Percentiles rank a stretch among this genome's conserved stretches.
Evolutionary conservation across 1,140 invertebrate genomes (phyloP).

Genomic region (Euglossa dilemma): DNA sequence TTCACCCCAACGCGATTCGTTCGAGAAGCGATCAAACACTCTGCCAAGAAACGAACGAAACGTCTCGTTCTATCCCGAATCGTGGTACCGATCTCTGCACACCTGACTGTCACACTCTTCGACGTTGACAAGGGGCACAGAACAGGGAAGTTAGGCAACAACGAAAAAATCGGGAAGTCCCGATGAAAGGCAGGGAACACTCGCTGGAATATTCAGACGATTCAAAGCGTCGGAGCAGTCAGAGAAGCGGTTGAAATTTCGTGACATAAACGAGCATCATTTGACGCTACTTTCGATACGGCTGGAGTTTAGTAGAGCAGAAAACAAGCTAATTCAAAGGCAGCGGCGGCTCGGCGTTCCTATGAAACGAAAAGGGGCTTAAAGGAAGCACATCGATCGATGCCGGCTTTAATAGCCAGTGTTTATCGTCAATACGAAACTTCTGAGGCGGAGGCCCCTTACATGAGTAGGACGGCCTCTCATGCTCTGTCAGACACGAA

Average conservation of each 20-base stretch:
- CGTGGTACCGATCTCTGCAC: too few relatives aligned
- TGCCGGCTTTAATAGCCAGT: conserved; percentile 41
- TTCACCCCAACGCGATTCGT: too few relatives aligned
- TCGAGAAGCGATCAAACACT: too few relatives aligned
- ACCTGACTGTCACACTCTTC: background rate
- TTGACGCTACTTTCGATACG: conserved; percentile 37
- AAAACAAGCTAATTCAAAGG: conserved; percentile 52
- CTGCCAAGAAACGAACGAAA: too few relatives aligned
- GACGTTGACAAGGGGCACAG: background rate
- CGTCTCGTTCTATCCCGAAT: too few relatives aligned
- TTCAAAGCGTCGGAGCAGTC: background rate
- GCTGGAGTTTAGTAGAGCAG: conserved; percentile 38
- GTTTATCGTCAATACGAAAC: conserved; percentile 48
- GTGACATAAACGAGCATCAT: conserved; percentile 27
- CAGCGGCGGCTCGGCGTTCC: conserved; percentile 11
- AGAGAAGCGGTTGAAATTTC: conserved; percentile 20
- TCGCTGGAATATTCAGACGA: background rate
- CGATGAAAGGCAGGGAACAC: background rate
- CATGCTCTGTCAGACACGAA: conserved; percentile 15
- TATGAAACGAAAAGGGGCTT: conserved; percentile 34
- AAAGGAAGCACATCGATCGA: conserved; percentile 47
- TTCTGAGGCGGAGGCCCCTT: background rate
- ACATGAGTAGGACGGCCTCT: background rate
- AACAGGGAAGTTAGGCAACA: background rate
- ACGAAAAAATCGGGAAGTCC: background rate